Evolutionary conservation across 2,797 vertebrate species (phyloP), one percentile per base, ranked within the genome.

Genomic region (Gallirallus australis): DNA sequence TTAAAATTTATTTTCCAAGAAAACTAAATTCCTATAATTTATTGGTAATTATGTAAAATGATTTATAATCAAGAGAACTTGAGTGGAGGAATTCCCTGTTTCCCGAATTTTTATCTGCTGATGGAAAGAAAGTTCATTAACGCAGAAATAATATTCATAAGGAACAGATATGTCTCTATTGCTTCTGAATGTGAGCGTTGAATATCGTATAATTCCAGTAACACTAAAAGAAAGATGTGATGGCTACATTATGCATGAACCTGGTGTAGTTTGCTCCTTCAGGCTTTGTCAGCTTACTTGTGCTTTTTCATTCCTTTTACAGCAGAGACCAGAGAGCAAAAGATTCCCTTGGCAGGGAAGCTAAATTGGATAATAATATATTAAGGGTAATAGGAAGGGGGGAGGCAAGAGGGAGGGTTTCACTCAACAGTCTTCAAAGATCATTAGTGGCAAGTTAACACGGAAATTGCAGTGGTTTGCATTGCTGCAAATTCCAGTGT

Each of bases 201-300:
- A 96, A 73, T 95, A 92, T 80, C 80, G 71, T 69, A 86, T 72
- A 50, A 84, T 92, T 60, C 81, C 57, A 78, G 50, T 60, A 88
- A 89, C 85, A 94, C 80, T 87, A 95, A 89, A 92, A 93, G 94
- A 96, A 96, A 85, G 52, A 95, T 47, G 31, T 69, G 90, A 75
- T 72, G 86, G 56, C 39, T 96, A 90, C 87, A 93, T 97, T 97
- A 96, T 95, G 83, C 94, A 96, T 95, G 90, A 96, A 92, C 35
- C 75, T 80, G 69, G 42, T 61, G 9, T 48, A 75, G 90, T 52
- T 93, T 68, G 33, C 73, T 90, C 75, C 90, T 94, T 92, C 73
- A 93, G 86, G 91, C 73, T 95, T 90, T 88, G 72, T 82, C 84
- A 92, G 78, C 89, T 95, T 93, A 71, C 91, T 93, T 77, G 79